phyloP scores from a whole-genome alignment of 1,140 invertebrate species.

The Aradophagus sp. region DNA sequence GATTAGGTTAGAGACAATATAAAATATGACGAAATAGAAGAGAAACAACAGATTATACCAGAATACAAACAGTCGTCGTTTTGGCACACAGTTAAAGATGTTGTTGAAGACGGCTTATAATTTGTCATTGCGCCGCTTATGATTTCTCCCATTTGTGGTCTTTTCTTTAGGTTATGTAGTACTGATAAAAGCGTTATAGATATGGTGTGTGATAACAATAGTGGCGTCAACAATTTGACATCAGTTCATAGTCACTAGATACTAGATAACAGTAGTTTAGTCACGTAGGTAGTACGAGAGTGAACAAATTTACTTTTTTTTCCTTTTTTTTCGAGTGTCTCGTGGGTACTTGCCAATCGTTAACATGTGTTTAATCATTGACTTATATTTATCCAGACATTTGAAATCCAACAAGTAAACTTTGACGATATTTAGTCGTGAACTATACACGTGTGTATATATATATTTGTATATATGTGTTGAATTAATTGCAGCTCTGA shows the following conservation, averaged over 20 bases:
- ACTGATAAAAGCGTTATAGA: constrained; percentile 38
- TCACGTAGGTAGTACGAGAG: constrained; percentile 68
- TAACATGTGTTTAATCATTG: constrained; percentile 50
- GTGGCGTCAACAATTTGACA: constrained; percentile 30
- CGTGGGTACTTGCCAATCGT: constrained; percentile 60
- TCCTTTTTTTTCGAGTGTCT: constrained; percentile 66
- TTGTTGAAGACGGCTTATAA: constrained; percentile 39
- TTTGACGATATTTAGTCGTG: constrained; percentile 51
- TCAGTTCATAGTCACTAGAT: constrained; percentile 60
- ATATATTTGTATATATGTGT: constrained; percentile 56
- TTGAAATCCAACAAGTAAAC: constrained; percentile 49
- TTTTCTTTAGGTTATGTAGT: constrained; percentile 54
- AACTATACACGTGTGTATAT: constrained; percentile 37
- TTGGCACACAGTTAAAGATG: constrained; percentile 24
- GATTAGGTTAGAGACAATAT: constrained; percentile 61
- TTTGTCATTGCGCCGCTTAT: constrained; percentile 52
- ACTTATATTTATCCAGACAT: constrained; percentile 38
- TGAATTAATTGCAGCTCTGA: constrained; percentile 45
- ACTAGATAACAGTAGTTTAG: constrained; percentile 67
- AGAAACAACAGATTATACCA: constrained; percentile 27
- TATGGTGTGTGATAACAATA: constrained; percentile 50
- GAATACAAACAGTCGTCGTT: constrained; percentile 42
- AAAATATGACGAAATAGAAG: too few species aligned
- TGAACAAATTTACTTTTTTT: constrained; percentile 63
- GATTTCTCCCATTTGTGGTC: constrained; percentile 45